Evolutionary conservation across 92 coral and sea anemone genomes (phyloP).

Genomic region (Isaurus tuberculatus): DNA sequence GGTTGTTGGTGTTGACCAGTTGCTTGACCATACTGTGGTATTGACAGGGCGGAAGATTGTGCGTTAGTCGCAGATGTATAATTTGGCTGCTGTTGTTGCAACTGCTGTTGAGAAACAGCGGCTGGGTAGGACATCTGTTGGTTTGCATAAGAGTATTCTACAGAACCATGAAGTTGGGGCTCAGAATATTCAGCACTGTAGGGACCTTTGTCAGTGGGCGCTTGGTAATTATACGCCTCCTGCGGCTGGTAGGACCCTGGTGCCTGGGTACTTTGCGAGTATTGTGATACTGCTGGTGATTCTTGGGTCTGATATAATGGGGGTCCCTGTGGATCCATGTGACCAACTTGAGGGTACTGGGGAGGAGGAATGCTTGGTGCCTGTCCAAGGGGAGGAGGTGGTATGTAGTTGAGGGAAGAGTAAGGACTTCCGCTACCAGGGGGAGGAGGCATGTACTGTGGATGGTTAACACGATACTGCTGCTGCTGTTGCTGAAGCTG

Average conservation of each 20-base stretch:
- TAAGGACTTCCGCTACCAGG: conserved; percentile 76
- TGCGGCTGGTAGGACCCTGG: conserved; percentile 53
- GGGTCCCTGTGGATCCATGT: conserved; percentile 38
- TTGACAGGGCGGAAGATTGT: conserved; percentile 53
- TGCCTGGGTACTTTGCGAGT: conserved; percentile 49
- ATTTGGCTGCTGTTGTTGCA: conserved; percentile 41
- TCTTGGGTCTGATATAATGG: conserved; percentile 57
- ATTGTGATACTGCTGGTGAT: conserved; percentile 56
- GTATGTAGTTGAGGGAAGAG: conserved; percentile 70
- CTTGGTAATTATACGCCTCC: conserved; percentile 49
- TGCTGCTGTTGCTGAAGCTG: conserved; percentile 61
- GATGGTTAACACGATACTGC: conserved; percentile 61
- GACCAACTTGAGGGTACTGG: conserved; percentile 59
- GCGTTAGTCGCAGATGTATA: conserved; percentile 61
- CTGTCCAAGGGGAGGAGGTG: conserved; percentile 53
- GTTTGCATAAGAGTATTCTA: conserved; percentile 28
- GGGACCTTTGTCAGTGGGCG: conserved; percentile 43
- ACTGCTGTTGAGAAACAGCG: conserved; percentile 38
- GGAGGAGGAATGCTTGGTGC: conserved; percentile 54
- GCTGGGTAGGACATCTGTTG: conserved; percentile 48
- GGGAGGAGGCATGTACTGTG: conserved; percentile 53
- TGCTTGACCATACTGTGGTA: conserved; percentile 68
- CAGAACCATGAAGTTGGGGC: conserved; percentile 46
- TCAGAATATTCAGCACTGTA: conserved; percentile 54
- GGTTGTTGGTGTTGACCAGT: conserved; percentile 52